Conservation (phyloP, 2,888 invertebrate species). For the Drosophila nr. perissopoda region DNA sequence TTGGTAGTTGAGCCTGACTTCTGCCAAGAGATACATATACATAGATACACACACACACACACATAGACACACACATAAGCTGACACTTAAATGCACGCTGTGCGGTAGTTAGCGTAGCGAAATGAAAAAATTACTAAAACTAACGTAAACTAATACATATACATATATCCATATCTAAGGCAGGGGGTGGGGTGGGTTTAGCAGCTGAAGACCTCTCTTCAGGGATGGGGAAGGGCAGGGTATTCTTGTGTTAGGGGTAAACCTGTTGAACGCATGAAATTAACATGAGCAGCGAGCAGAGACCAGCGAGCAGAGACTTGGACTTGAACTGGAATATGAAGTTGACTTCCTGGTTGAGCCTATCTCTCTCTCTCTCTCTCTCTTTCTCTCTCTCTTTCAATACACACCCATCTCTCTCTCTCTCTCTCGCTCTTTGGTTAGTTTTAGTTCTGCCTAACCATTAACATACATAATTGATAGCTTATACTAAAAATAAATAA, state of each 20-base stretch:
- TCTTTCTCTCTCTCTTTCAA: background rate
- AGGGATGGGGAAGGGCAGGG: background rate
- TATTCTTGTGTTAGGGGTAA: conserved; percentile 28
- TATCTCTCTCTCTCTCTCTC: background rate
- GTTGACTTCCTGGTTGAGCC: conserved; percentile 55
- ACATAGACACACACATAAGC: conserved; percentile 28
- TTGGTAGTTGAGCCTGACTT: background rate
- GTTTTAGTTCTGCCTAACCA: conserved; percentile 38
- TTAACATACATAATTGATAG: conserved; percentile 70
- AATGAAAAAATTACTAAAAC: conserved; percentile 71
- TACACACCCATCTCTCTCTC: background rate
- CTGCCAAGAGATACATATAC: conserved; percentile 25
- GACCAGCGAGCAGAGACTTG: conserved; percentile 36
- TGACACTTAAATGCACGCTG: conserved; percentile 75
- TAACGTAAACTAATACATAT: conserved; percentile 60
- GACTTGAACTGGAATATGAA: conserved; percentile 41
- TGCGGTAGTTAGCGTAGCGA: conserved; percentile 75
- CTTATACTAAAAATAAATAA: conserved; percentile 8
- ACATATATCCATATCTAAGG: conserved; percentile 22
- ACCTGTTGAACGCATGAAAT: conserved; percentile 78
- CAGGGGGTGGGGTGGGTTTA: background rate
- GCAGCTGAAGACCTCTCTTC: background rate
- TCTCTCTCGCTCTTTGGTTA: conserved; percentile 2
- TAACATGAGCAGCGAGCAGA: conserved; percentile 52
- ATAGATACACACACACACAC: conserved; percentile 30